Base-by-base conservation (phyloP, 2,113 vertebrate genomes). In the Malaclemys terrapin region DNA sequence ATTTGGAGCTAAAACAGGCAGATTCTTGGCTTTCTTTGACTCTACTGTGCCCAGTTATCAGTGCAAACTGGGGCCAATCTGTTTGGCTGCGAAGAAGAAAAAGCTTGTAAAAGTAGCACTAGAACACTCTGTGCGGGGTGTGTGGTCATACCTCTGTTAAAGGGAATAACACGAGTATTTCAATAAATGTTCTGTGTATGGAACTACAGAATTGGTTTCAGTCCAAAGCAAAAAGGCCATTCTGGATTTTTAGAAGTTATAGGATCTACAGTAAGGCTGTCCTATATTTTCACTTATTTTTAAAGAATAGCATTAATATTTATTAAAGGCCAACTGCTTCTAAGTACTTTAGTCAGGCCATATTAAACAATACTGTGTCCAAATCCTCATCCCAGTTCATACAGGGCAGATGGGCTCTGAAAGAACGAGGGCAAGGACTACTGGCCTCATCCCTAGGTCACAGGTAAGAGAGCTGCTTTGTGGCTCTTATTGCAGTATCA, bases 1-100 rank as follows among this genome's bases (percentile, higher is more conserved):
- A 93, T 93, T 69, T 95, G 85, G 84, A 93, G 65, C 82, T 90
- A 84, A 91, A 91, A 45, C 3, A 93, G 82, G 79, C 95, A 95
- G 87, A 94, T 97, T 91, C 79, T 94, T 95, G 93, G 92, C 92
- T 93, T 95, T 42, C 80, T 93, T 88, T 94, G n/a, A n/a, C 49
- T 94, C 81, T 97, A 83, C 83, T 90, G 81, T 92, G 2, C 0
- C 0, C 83, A 96, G n/a, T 85, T 81, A 75, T 93, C 75, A 52
- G 10, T 65, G 84, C 79, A 92, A 95, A 90, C 35, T 45, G 89
- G 47, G 59, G 87, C 87, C 82, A 85, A 53, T 17, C 13, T 27
- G 81, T 91, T 80, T 94, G 94, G 94, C 94, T 87, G 88, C 0
- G 3, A 95, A 95, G 94, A 95, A 47, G 45, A 89, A 62, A 54